A percentile compares a stretch with the other conserved stretches of the same genome.
Evolutionary conservation across 2,113 vertebrate species (phyloP).

Genomic region (Eurypyga helias): DNA sequence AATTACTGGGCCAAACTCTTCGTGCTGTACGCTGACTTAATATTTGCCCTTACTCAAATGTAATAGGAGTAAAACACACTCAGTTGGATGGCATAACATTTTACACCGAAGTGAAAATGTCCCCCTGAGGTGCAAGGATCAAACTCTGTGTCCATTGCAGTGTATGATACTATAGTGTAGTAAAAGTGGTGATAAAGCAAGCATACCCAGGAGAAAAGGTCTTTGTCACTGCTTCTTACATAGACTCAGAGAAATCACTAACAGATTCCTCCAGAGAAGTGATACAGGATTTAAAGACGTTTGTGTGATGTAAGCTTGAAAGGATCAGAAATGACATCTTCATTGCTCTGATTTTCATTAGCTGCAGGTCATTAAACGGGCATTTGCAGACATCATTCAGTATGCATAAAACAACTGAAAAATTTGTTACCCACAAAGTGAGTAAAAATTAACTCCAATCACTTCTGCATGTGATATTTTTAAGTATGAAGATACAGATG

Average conservation of each 20-base stretch:
- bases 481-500: neutral
- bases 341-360: slow-evolving; percentile 69
- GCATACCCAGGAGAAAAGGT: neutral
- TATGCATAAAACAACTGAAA: slow-evolving; percentile 59
- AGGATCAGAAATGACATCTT: slow-evolving; percentile 50
- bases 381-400: slow-evolving; percentile 47
- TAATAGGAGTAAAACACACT: neutral
- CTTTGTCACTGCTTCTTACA: neutral
- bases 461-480: neutral
- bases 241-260: neutral
- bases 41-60: neutral
- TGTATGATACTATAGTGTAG: neutral
- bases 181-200: neutral
- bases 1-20: neutral
- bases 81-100: neutral
- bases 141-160: neutral
- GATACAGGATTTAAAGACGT: neutral
- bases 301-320: slow-evolving; percentile 45
- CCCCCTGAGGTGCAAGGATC: neutral
- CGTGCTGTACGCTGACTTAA: neutral
- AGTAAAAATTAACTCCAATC: neutral
- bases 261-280: neutral
- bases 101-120: neutral
- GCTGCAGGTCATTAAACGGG: slow-evolving; percentile 63
- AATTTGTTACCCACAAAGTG: slow-evolving; percentile 40